Evolutionary conservation across 2,797 vertebrate genomes (phyloP).

Genomic region (Mycteria americana): DNA sequence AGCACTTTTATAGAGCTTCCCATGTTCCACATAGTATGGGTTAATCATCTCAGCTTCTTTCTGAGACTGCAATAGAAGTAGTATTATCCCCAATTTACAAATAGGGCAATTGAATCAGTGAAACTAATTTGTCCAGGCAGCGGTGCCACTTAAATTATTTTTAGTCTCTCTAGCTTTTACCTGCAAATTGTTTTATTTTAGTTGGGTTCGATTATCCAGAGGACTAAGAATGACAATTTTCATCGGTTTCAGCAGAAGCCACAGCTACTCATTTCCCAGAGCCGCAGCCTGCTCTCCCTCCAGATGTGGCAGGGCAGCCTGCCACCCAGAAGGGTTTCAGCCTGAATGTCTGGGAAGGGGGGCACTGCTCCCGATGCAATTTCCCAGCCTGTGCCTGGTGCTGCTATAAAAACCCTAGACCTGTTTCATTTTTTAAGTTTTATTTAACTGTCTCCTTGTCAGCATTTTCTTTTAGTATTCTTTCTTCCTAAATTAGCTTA

Average conservation of each 20-base stretch:
- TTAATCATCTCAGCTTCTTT: constrained; percentile 11
- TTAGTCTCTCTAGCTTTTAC: background rate
- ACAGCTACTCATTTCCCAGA: background rate
- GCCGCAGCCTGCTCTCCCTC: background rate
- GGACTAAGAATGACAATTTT: background rate
- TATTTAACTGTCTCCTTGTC: background rate
- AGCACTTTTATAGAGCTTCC: background rate
- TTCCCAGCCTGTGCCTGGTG: background rate
- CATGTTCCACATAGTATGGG: background rate
- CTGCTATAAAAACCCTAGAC: background rate
- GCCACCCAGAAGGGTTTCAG: background rate
- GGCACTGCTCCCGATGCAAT: background rate
- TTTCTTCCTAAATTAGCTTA: background rate
- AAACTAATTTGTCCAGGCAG: constrained; percentile 4
- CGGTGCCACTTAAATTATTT: background rate
- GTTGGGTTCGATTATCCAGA: background rate
- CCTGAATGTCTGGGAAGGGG: background rate
- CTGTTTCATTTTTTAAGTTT: background rate
- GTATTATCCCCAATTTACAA: background rate
- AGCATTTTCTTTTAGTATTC: background rate
- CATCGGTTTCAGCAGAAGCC: background rate
- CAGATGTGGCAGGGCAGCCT: background rate
- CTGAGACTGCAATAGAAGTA: background rate
- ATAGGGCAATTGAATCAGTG: background rate
- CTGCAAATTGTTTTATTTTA: background rate